phyloP scores from a whole-genome alignment of 2,888 invertebrate genomes.

The Latheticus oryzae region DNA sequence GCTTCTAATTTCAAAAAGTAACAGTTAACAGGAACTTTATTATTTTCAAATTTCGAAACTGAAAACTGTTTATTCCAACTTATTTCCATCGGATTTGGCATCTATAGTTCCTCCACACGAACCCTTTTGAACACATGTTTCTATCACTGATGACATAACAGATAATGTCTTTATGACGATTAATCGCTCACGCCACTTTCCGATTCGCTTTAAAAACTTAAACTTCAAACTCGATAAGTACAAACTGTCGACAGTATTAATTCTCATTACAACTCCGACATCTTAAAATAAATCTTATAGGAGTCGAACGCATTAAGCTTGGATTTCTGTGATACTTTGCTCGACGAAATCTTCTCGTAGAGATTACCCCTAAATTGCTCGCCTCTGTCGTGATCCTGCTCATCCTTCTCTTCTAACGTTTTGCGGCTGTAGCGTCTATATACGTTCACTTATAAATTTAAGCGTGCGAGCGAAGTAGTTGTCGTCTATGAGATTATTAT shows the following conservation, averaged over 20 bases:
- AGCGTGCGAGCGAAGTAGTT: not conserved
- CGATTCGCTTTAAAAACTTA: conserved; percentile 15
- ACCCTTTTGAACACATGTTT: conserved; percentile 18
- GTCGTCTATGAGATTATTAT: conserved; percentile 17
- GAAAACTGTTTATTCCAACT: too few relatives aligned
- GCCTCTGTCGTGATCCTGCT: conserved; percentile 39
- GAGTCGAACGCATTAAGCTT: conserved; percentile 24
- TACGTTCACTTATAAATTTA: conserved; percentile 34
- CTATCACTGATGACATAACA: conserved; percentile 23
- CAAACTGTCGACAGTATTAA: conserved; percentile 10
- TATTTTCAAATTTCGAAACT: too few relatives aligned
- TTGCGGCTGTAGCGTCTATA: conserved; percentile 9
- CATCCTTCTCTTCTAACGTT: conserved; percentile 39
- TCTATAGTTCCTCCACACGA: too few relatives aligned
- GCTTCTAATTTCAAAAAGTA: too few relatives aligned
- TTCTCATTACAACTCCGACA: conserved; percentile 32
- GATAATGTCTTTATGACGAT: conserved; percentile 28
- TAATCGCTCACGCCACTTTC: conserved; percentile 25
- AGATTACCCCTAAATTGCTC: conserved; percentile 44
- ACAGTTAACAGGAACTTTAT: too few relatives aligned
- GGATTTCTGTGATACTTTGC: conserved; percentile 26
- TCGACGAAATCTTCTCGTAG: conserved; percentile 37
- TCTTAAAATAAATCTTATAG: conserved; percentile 24
- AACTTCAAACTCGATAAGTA: conserved; percentile 4
- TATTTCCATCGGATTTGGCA: too few relatives aligned